Evolutionary conservation across 2,797 vertebrate genomes (phyloP).

Genomic region (Protonibea diacanthus): DNA sequence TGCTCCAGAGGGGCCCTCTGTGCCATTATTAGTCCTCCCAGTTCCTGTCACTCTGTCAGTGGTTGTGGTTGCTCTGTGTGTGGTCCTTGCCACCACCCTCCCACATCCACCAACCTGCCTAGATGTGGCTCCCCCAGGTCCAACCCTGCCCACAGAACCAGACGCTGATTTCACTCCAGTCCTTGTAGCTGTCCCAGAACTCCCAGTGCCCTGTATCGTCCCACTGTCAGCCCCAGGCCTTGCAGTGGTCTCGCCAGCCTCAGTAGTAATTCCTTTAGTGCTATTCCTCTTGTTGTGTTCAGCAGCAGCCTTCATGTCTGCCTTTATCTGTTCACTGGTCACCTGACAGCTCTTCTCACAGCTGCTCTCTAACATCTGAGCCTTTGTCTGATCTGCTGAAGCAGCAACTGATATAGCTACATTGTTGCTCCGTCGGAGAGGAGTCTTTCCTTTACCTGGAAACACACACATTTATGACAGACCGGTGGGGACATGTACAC

Average conservation of each 20-base stretch:
- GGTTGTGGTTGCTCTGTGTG: slow-evolving; percentile 28
- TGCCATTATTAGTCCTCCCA: slow-evolving; percentile 27
- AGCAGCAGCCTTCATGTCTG: slow-evolving; percentile 97
- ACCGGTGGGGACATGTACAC: neutral
- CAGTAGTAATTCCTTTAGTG: slow-evolving; percentile 67
- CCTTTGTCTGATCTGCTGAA: slow-evolving; percentile 43
- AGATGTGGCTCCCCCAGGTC: slow-evolving; percentile 16
- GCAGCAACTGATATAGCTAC: neutral
- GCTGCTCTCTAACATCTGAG: slow-evolving; percentile 85
- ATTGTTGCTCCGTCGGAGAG: slow-evolving; percentile 86
- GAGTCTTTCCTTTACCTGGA: slow-evolving; percentile 96
- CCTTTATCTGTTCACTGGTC: slow-evolving; percentile 98
- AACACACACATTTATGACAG: slow-evolving; percentile 15
- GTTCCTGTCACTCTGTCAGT: slow-evolving; percentile 38
- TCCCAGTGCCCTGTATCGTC: neutral
- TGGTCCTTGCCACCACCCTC: slow-evolving; percentile 15
- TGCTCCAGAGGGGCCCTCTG: slow-evolving; percentile 10
- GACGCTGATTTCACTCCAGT: slow-evolving; percentile 25
- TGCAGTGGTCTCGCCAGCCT: slow-evolving; percentile 30
- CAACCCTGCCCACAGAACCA: slow-evolving; percentile 40
- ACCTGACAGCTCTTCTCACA: slow-evolving; percentile 99
- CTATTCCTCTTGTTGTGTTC: slow-evolving; percentile 85
- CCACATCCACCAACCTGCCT: slow-evolving; percentile 58
- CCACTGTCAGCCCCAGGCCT: slow-evolving; percentile 22
- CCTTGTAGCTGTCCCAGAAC: slow-evolving; percentile 33